Percentiles rank a stretch among this genome's conserved stretches.
phyloP scores from a whole-genome alignment of 1,140 invertebrate genomes.

The Dicyema japonicum region DNA sequence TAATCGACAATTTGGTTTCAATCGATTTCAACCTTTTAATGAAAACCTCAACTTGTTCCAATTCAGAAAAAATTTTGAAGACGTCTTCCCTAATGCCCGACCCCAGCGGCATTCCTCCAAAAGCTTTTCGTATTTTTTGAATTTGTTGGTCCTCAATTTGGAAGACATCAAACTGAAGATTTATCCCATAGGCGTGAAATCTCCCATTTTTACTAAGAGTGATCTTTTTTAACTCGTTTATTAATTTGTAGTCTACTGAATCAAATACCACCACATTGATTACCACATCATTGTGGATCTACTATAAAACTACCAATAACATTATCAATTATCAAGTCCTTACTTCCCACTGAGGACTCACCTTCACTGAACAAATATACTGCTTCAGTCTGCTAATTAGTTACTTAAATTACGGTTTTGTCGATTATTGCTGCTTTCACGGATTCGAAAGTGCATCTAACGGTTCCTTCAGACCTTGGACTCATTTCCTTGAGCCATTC shows the following conservation, averaged over 20 bases:
- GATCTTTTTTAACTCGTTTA: not conserved
- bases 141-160: slow-evolving; percentile 12
- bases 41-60: slow-evolving; percentile 14
- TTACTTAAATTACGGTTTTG: too few relatives aligned
- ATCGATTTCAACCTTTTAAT: slow-evolving; percentile 11
- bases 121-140: slow-evolving; percentile 13
- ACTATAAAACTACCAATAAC: slow-evolving; percentile 7
- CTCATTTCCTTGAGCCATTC: too few relatives aligned
- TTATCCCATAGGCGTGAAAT: slow-evolving; percentile 17
- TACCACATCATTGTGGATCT: slow-evolving; percentile 5
- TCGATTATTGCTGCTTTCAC: too few relatives aligned
- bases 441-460: too few relatives aligned
- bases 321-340: slow-evolving; percentile 14
- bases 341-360: slow-evolving; percentile 10
- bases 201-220: slow-evolving; percentile 5
- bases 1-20: slow-evolving; percentile 9
- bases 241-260: not conserved
- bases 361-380: slow-evolving; percentile 18
- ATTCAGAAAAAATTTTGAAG: slow-evolving; percentile 15
- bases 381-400: slow-evolving; percentile 17
- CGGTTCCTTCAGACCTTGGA: too few relatives aligned
- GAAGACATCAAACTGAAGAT: slow-evolving; percentile 16
- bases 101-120: slow-evolving; percentile 14
- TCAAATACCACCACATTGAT: slow-evolving; percentile 10
- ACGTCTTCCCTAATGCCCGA: slow-evolving; percentile 16